phyloP scores from a whole-genome alignment of 2,888 invertebrate genomes.

The Scaptomyza reducta region DNA sequence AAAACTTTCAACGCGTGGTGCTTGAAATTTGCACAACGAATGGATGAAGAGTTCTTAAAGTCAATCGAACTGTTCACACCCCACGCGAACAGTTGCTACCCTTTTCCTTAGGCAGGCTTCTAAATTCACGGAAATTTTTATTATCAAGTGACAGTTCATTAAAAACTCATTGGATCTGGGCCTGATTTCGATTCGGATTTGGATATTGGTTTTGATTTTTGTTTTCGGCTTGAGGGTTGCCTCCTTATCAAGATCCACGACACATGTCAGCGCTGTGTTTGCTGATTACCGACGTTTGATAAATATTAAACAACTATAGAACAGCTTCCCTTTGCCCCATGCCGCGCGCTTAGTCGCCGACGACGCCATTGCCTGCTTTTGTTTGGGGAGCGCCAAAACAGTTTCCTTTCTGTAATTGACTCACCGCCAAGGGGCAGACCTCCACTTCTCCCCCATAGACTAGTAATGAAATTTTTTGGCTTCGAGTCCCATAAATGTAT shows the following conservation, averaged over 20 bases:
- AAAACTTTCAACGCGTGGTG: constrained; percentile 59
- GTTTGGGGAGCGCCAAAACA: constrained; percentile 49
- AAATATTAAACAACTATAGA: constrained; percentile 69
- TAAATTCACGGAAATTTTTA: constrained; percentile 58
- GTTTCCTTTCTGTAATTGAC: constrained; percentile 74
- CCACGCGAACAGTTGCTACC: constrained; percentile 13
- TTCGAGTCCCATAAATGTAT: constrained; percentile 60
- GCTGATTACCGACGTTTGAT: constrained; percentile 66
- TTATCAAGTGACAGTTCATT: constrained; percentile 76
- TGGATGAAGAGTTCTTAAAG: constrained; percentile 20
- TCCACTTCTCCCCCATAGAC: constrained; percentile 3
- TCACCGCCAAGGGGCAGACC: constrained; percentile 62
- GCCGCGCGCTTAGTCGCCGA: constrained; percentile 12
- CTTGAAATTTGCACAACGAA: constrained; percentile 41
- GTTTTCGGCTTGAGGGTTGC: constrained; percentile 23
- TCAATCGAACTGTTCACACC: constrained; percentile 20
- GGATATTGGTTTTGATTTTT: constrained; percentile 16
- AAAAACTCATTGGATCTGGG: constrained; percentile 59
- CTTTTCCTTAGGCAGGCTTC: constrained; percentile 28
- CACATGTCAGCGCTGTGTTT: constrained; percentile 66
- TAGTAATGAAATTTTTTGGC: constrained; percentile 69
- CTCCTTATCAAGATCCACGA: constrained; percentile 69
- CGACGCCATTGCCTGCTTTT: constrained; percentile 54
- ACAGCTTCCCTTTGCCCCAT: constrained; percentile 41
- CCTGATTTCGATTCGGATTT: constrained; percentile 53